Evolutionary conservation across 2,888 invertebrate species (phyloP), one percentile per base, ranked within the genome.

Genomic region (Scaptomyza cyrtandrae): DNA sequence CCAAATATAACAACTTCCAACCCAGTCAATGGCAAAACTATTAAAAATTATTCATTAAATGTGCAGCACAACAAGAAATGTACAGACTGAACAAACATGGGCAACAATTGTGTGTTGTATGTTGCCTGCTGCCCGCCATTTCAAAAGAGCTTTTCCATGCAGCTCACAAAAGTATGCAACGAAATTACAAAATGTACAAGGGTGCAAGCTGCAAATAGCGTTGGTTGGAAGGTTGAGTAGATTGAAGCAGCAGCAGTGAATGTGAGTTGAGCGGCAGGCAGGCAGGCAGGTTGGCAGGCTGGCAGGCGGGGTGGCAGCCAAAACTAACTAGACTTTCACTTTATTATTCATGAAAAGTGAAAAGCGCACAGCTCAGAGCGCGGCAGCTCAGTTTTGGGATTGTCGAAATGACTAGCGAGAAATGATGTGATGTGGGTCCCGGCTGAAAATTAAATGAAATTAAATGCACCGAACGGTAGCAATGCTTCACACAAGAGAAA

Each of bases 291-390:
- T 50, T 72, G 53, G 16, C 69, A 57, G 62, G 39, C 57, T 53
- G 60, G 45, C 67, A 57, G 68, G 24, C 70, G 58, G 53, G 33
- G 48, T 61, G 58, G 46, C 59, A 75, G 57, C 68, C 75, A 78
- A 85, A 85, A 82, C 83, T 78, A 86, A 83, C 83, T 83, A 86
- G 83, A 83, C 83, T 86, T 83, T 83, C 83, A 86, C 83, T 83
- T 86, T 83, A 86, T 83, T 83, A 83, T 83, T 83, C 83, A 83
- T 83, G 83, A 82, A 82, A 83, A 83, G 83, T 83, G 86, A 83
- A 83, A 83, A 80, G 86, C 83, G 75, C 73, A 75, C 66, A 77
- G 68, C 61, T 33, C 33, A 68, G 54, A 68, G 50, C 46, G 59
- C 59, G 53, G 59, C 68, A 60, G 52, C 66, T 56, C 37, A 75